Percentiles rank a stretch among this genome's conserved stretches.
These are phyloP conservation scores for Catharus ustulatus DNA, from an alignment of 2,797 vertebrate genomes.

Conservation along the genomic window DNA sequence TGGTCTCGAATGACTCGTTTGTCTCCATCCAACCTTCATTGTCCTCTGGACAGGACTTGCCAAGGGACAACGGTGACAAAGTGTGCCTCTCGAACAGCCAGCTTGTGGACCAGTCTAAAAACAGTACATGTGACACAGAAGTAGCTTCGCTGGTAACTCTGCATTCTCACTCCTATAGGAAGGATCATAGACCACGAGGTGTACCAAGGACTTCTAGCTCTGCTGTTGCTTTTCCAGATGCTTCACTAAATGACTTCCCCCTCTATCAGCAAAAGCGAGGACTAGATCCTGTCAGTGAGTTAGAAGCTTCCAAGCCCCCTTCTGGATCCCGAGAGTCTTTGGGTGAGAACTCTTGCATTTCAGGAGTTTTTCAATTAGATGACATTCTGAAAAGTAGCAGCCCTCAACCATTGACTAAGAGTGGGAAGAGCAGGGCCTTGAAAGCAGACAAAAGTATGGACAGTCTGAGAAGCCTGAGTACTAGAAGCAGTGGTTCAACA, in stretches of 20 bases:
- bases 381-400: constrained; percentile 77
- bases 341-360: constrained; percentile 82
- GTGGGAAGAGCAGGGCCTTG: constrained; percentile 79
- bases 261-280: constrained; percentile 92
- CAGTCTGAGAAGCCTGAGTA: constrained; percentile 93
- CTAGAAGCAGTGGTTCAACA: constrained; percentile 93
- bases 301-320: constrained; percentile 88
- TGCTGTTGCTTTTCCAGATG: constrained; percentile 94
- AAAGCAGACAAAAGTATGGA: constrained; percentile 90
- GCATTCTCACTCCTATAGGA: constrained; percentile 93
- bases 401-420: constrained; percentile 75
- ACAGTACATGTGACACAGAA: constrained; percentile 87
- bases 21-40: constrained; percentile 96
- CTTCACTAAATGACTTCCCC: constrained; percentile 90
- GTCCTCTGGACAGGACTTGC: constrained; percentile 90
- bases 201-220: constrained; percentile 97
- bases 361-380: constrained; percentile 88
- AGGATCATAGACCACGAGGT: constrained; percentile 93
- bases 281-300: constrained; percentile 93
- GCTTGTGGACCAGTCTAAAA: constrained; percentile 87
- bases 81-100: constrained; percentile 83
- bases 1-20: constrained; percentile 96
- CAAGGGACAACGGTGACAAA: constrained; percentile 83
- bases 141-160: constrained; percentile 83
- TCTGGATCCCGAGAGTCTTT: constrained; percentile 80